Conservation (phyloP, 2,797 vertebrate genomes). For the Pseudopleuronectes americanus region DNA sequence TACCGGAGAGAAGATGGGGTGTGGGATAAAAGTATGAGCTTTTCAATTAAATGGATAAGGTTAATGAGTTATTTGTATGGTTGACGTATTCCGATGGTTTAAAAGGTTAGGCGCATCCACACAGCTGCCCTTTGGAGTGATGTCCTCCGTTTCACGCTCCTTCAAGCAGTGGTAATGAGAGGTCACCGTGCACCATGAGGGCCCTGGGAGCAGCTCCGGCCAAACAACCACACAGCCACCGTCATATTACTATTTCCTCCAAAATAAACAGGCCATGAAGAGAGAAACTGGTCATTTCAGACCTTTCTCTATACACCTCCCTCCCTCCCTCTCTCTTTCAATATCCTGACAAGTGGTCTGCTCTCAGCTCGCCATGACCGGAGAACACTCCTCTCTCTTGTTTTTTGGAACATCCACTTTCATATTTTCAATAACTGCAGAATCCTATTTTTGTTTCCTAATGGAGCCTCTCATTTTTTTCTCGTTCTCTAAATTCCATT, state of each 20-base stretch:
- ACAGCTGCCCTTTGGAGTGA: slow-evolving; percentile 84
- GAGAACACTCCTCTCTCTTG: slow-evolving; percentile 64
- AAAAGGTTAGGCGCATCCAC: slow-evolving; percentile 85
- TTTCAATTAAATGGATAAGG: slow-evolving; percentile 88
- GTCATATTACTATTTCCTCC: slow-evolving; percentile 68
- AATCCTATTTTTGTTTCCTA: slow-evolving; percentile 65
- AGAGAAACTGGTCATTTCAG: slow-evolving; percentile 64
- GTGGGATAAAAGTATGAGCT: slow-evolving; percentile 64
- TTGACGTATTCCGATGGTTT: slow-evolving; percentile 82
- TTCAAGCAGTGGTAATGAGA: slow-evolving; percentile 85
- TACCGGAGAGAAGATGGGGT: slow-evolving; percentile 48
- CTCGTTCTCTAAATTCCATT: slow-evolving; percentile 49
- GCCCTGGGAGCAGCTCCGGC: slow-evolving; percentile 54
- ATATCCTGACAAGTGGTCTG: slow-evolving; percentile 78
- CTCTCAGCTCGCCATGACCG: slow-evolving; percentile 61
- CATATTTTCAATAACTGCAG: slow-evolving; percentile 74
- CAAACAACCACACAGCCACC: slow-evolving; percentile 55
- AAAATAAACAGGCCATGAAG: slow-evolving; percentile 70
- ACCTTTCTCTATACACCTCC: slow-evolving; percentile 57
- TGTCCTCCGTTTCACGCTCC: slow-evolving; percentile 80
- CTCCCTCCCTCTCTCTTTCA: slow-evolving; percentile 56
- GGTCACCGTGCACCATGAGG: slow-evolving; percentile 71
- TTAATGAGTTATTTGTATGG: slow-evolving; percentile 91
- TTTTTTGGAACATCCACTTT: slow-evolving; percentile 72
- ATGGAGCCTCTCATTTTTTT: slow-evolving; percentile 47